These are phyloP conservation scores for Colostygia pectinataria DNA, from an alignment of 2,888 invertebrate species.

Conservation along the genomic window DNA sequence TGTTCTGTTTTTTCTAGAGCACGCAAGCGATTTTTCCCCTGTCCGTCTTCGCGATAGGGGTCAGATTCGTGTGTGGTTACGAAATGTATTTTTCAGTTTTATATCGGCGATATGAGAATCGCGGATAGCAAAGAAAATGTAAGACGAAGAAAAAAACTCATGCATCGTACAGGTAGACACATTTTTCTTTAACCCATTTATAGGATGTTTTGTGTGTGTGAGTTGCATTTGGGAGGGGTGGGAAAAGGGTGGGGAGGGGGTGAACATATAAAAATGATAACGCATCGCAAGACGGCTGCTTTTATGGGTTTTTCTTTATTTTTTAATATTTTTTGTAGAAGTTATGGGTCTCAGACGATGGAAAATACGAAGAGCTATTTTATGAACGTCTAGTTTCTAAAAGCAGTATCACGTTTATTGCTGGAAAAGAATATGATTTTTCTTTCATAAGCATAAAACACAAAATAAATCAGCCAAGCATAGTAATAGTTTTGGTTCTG, in stretches of 20 bases:
- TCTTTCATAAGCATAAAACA: not conserved
- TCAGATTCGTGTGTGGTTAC: slow-evolving; percentile 45
- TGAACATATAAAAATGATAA: slow-evolving; percentile 82
- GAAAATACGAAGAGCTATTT: slow-evolving; percentile 29
- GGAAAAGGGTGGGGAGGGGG: slow-evolving; percentile 60
- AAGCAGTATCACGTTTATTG: slow-evolving; percentile 10
- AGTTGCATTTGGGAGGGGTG: slow-evolving; percentile 56
- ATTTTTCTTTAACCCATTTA: slow-evolving; percentile 83
- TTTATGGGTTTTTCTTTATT: slow-evolving; percentile 81
- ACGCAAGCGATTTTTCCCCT: slow-evolving; percentile 41
- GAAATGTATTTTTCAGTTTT: slow-evolving; percentile 82
- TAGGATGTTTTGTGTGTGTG: slow-evolving; percentile 67
- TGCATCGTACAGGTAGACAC: slow-evolving; percentile 83
- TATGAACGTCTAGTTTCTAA: slow-evolving; percentile 30
- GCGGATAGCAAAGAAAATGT: slow-evolving; percentile 82
- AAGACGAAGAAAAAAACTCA: slow-evolving; percentile 77
- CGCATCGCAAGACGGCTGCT: slow-evolving; percentile 83
- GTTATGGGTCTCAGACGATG: slow-evolving; percentile 37
- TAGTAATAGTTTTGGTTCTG: not conserved
- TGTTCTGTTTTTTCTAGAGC: slow-evolving; percentile 65
- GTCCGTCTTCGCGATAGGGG: slow-evolving; percentile 34
- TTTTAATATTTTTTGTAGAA: slow-evolving; percentile 79
- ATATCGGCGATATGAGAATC: slow-evolving; percentile 83
- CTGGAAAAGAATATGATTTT: slow-evolving; percentile 1
- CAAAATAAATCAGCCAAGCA: not conserved